phyloP scores from a whole-genome alignment of 2,888 invertebrate species.

The Ischnus inquisitorius region DNA sequence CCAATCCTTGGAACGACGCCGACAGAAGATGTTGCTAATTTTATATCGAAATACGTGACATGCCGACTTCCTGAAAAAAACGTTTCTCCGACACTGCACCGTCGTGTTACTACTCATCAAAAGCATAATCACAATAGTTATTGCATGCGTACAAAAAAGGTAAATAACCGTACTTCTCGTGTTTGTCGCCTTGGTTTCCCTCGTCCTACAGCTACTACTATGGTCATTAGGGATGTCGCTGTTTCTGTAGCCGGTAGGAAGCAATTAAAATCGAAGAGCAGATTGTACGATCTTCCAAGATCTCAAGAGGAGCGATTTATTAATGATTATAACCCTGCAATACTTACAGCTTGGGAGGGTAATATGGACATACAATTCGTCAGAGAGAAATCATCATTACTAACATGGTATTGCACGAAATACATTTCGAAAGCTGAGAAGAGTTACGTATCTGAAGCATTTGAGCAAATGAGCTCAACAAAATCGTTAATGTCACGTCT shows the following conservation, averaged over 20 bases:
- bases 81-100: constrained; percentile 67
- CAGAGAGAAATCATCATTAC: constrained; percentile 72
- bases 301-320: constrained; percentile 18
- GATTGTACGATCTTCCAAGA: constrained; percentile 20
- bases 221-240: constrained; percentile 47
- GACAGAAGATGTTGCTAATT: constrained; percentile 70
- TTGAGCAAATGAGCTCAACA: constrained; percentile 74
- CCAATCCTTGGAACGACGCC: constrained; percentile 70
- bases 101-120: constrained; percentile 74
- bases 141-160: constrained; percentile 77
- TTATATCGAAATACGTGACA: constrained; percentile 70
- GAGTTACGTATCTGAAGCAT: neutral
- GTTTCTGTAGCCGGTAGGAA: neutral
- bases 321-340: constrained; percentile 34
- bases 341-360: constrained; percentile 23
- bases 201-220: constrained; percentile 69
- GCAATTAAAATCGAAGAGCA: neutral
- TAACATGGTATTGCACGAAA: constrained; percentile 76
- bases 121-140: constrained; percentile 77
- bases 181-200: constrained; percentile 73
- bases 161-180: constrained; percentile 62
- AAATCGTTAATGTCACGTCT: constrained; percentile 74
- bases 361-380: constrained; percentile 56
- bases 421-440: constrained; percentile 67
- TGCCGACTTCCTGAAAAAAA: constrained; percentile 68